Base-by-base conservation (phyloP, 2,888 invertebrate species). In the Bhutanitis thaidina region DNA sequence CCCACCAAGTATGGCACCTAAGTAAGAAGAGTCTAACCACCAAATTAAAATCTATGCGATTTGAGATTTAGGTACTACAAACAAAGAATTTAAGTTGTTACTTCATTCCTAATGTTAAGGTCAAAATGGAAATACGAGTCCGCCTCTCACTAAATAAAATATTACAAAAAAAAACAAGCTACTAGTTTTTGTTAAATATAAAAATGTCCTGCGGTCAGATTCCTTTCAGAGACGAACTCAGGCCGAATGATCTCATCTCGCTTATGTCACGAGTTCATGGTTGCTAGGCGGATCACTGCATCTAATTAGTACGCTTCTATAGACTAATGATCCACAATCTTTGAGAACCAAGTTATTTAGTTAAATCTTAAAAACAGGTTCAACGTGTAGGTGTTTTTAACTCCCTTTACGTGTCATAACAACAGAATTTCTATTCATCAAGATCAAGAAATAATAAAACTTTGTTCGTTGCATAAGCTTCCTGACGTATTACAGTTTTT, bases 231-330 rank as follows among this genome's bases (percentile, higher is more conserved):
- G 29, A 20, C 38, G 20, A 32, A 32, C 37, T 16, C 37, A 9
- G 16, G 16, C 3, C 38, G 38, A 20, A n/a, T 41, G 37, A 46
- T 46, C 40, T 41, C 30, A 52, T 40, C 44, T 25, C 14, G 40
- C 34, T 46, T 40, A 43, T 48, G 34, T 38, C 37, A 47, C 12
- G 16, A 15, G 34, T 34, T 27, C 27, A 27, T 7, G 16, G 12
- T 8, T 10, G 36, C 9, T 34, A 3, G 14, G 7, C 35, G 36
- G 15, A 36, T 43, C 20, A 27, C 13, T 13, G 27, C 36, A 34
- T 34, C 34, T 34, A 34, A 29, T 32, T 43, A 34, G 7, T 3
- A 7, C 13, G 16, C 20, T 7, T 30, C 15, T 35, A 14, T 34
- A 34, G 7, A 7, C 16, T 43, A 32, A 32, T 20, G 10, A 27